phyloP scores from a whole-genome alignment of 2,113 vertebrate species.

The Brachirus orientalis region DNA sequence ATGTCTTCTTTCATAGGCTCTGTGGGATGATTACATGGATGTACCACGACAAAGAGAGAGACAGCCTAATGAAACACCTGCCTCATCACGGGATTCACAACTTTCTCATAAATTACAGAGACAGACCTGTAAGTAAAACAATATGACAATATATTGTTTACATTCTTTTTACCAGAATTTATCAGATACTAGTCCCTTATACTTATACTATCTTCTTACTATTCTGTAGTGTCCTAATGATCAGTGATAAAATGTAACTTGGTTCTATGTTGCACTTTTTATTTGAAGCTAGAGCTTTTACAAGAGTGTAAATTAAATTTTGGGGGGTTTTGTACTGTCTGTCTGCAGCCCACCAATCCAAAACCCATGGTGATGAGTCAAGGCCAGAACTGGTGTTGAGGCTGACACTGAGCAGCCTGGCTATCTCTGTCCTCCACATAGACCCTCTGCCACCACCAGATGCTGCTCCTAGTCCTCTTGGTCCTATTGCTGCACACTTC shows the following conservation, averaged over 20 bases:
- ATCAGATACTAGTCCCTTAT: background rate
- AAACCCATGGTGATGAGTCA: conserved; percentile 92
- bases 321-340: background rate
- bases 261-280: background rate
- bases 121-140: conserved; percentile 85
- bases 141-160: background rate
- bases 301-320: background rate
- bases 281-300: background rate
- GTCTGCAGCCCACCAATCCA: conserved; percentile 87
- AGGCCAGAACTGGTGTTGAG: conserved; percentile 92
- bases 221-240: background rate
- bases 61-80: conserved; percentile 72
- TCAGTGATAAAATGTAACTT: background rate
- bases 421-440: conserved; percentile 94
- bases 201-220: too few relatives aligned
- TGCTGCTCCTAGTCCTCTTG: conserved; percentile 87
- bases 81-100: conserved; percentile 77
- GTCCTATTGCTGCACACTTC: conserved; percentile 90
- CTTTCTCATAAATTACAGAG: conserved; percentile 82
- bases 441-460: conserved; percentile 94
- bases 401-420: conserved; percentile 87
- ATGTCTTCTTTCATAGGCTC: conserved; percentile 74
- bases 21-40: conserved; percentile 94
- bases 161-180: background rate
- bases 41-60: conserved; percentile 85